Evolutionary conservation across 2,888 invertebrate species (phyloP).

Genomic region (Dasypolia templi): DNA sequence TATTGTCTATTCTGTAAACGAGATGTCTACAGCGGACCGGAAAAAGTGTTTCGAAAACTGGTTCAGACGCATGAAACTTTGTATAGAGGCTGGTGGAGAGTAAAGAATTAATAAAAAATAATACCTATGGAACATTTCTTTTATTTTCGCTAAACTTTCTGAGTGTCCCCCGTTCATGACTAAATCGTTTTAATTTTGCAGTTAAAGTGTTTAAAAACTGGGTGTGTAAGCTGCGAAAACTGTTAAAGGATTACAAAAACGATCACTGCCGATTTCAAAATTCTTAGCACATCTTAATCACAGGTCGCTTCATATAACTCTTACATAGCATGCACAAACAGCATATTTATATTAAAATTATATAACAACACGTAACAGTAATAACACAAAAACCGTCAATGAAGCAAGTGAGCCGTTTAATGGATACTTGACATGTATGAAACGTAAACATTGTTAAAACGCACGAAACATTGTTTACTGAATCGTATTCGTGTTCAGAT

Average conservation of each 20-base stretch:
- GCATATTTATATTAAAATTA: constrained; percentile 62
- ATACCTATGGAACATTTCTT: no score
- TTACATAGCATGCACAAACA: constrained; percentile 41
- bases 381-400: constrained; percentile 57
- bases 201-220: no score
- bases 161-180: no score
- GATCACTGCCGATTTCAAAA: constrained; percentile 14
- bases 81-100: no score
- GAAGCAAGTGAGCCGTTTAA: constrained; percentile 52
- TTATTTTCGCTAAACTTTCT: no score
- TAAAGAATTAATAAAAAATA: no score
- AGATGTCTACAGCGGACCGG: no score
- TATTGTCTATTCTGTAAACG: no score
- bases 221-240: background rate
- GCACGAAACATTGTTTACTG: constrained; percentile 40
- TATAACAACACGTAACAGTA: constrained; percentile 56
- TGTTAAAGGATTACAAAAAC: background rate
- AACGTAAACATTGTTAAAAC: constrained; percentile 39
- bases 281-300: constrained; percentile 31
- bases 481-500: constrained; percentile 20
- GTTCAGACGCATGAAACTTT: no score
- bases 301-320: constrained; percentile 47
- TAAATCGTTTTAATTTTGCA: background rate
- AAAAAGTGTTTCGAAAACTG: no score
- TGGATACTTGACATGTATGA: constrained; percentile 35